A percentile compares a stretch with the other conserved stretches of the same genome.
phyloP scores from a whole-genome alignment of 2,888 invertebrate genomes.

The Tenthredo mesomela region DNA sequence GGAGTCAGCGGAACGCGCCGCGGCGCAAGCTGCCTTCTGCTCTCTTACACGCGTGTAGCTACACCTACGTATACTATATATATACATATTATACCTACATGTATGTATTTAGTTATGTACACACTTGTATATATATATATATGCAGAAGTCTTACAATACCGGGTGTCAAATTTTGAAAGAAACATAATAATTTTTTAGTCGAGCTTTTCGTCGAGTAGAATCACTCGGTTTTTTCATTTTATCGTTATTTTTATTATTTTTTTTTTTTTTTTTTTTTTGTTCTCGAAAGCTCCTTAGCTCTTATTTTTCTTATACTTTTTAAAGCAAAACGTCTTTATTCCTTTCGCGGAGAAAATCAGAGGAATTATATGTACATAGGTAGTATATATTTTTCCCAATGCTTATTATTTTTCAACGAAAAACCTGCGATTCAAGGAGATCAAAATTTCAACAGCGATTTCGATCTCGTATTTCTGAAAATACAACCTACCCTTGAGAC shows the following conservation, averaged over 20 bases:
- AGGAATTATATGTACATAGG: too few relatives aligned
- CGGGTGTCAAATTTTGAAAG: background rate
- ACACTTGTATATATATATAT: background rate
- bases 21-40: background rate
- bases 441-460: background rate
- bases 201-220: background rate
- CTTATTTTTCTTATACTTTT: too few relatives aligned
- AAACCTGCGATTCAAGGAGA: background rate
- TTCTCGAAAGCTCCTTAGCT: background rate
- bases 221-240: background rate
- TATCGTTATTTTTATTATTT: too few relatives aligned
- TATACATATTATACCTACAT: background rate
- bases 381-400: too few relatives aligned
- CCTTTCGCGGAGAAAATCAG: too few relatives aligned
- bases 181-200: background rate
- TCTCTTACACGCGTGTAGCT: background rate
- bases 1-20: conserved; percentile 48
- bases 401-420: background rate
- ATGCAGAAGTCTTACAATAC: background rate
- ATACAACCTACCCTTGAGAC: background rate
- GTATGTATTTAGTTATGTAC: too few relatives aligned
- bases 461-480: background rate
- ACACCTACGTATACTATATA: background rate
- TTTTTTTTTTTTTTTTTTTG: background rate
- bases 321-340: too few relatives aligned